A percentile compares a stretch with the other conserved stretches of the same genome.
Conservation (phyloP, 1,140 invertebrate genomes). For the Drosophila serrata region DNA sequence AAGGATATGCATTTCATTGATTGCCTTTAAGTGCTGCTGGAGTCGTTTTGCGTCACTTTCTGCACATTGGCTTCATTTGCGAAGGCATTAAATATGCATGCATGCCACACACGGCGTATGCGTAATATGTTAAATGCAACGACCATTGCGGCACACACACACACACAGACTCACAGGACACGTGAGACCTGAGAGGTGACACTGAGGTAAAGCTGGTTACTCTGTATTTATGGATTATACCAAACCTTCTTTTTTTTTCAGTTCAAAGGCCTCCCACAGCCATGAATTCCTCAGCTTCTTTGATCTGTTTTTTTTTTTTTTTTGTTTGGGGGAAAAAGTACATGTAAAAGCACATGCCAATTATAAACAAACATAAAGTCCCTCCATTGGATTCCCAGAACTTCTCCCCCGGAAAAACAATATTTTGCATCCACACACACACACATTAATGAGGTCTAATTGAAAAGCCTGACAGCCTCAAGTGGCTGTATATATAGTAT, state of each 20-base stretch:
- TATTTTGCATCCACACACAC: constrained; percentile 21
- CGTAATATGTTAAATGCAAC: constrained; percentile 18
- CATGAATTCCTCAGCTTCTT: not conserved
- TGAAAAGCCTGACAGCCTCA: constrained; percentile 9
- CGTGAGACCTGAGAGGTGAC: not conserved
- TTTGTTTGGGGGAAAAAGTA: not conserved
- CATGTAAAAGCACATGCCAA: constrained; percentile 38
- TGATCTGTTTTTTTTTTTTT: not conserved
- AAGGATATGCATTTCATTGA: constrained; percentile 58
- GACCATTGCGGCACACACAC: constrained; percentile 17
- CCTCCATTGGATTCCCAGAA: not conserved
- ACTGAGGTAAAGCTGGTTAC: too few relatives aligned
- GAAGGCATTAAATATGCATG: constrained; percentile 11
- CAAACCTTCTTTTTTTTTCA: not conserved
- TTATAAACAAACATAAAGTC: constrained; percentile 62
- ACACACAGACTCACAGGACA: not conserved
- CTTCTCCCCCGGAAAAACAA: not conserved
- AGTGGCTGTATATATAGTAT: constrained; percentile 2
- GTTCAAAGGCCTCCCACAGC: not conserved
- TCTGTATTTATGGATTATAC: not conserved
- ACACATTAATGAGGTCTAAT: constrained; percentile 64
- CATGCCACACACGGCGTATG: constrained; percentile 11
- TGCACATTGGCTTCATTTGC: constrained; percentile 33
- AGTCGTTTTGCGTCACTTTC: constrained; percentile 58
- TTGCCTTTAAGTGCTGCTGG: constrained; percentile 60